Evolutionary conservation across 2,113 vertebrate genomes (phyloP), one percentile per base, ranked within the genome.

Genomic region (Colistium nudipinnis): DNA sequence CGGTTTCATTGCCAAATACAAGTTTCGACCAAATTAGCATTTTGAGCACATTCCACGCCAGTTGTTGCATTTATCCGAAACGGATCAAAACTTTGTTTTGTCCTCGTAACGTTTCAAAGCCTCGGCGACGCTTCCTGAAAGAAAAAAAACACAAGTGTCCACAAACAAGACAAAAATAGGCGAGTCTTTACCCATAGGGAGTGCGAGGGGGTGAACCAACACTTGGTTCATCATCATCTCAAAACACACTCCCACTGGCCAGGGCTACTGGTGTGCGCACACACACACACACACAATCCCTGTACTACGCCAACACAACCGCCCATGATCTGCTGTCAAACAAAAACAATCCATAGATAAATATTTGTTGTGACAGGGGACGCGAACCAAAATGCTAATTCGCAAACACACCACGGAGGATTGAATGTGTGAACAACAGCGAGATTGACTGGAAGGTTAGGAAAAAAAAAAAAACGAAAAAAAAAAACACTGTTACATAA

Each of bases 341-440:
- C 80, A 68, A 78, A 86, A 88, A 84, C 87, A 86, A 85, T 79
- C 78, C 77, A 27, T 39, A 62, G 64, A 82, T 75, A 86, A 80
- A 87, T 84, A 90, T 87, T 87, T 84, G 81, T 88, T 86, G 73
- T 88, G 87, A 83, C 68, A 51, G 48, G 63, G 73, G 79, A 81
- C 71, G 68, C 68, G 73, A 83, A 73, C 65, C 45, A 53, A 73
- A 83, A 87, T 89, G 86, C 74, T 84, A 84, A 89, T 90, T 64
- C 70, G 51, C 39, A 62, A 28, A 81, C 70, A 36, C 70, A 36
- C 81, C 76, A 36, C 74, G 8, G 72, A 78, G 84, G 65, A 83
- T 76, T 85, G 62, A 66, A 78, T 80, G 72, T 81, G 57, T 66
- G 84, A 87, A 67, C 65, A 61, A 60, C 27, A 25, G 35, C 39